These are phyloP conservation scores for Drosophila antonietae DNA, from an alignment of 2,888 invertebrate genomes.

Conservation along the genomic window DNA sequence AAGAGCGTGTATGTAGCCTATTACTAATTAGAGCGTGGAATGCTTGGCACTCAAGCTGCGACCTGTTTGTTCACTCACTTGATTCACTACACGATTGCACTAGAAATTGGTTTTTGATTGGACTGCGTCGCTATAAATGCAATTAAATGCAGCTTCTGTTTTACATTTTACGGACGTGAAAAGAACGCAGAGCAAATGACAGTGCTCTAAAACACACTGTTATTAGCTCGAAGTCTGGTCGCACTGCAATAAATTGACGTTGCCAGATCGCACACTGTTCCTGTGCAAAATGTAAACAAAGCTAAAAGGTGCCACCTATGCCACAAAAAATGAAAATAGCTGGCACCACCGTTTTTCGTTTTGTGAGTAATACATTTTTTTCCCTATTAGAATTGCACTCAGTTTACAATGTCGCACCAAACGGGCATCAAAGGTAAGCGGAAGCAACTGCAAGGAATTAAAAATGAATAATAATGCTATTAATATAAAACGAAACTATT, in stretches of 20 bases:
- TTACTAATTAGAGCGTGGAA: slow-evolving; percentile 36
- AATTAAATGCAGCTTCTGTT: slow-evolving; percentile 65
- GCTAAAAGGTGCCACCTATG: slow-evolving; percentile 9
- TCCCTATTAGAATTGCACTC: slow-evolving; percentile 12
- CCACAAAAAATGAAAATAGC: slow-evolving; percentile 8
- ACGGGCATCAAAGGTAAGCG: slow-evolving; percentile 94
- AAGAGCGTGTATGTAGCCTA: slow-evolving; percentile 19
- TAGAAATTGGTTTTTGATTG: slow-evolving; percentile 46
- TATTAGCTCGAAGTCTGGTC: slow-evolving; percentile 13
- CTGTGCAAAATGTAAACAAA: slow-evolving; percentile 54
- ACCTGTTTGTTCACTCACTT: slow-evolving; percentile 59
- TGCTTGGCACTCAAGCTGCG: slow-evolving; percentile 2
- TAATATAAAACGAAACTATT: neutral
- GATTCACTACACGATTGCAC: slow-evolving; percentile 59
- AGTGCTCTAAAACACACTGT: slow-evolving; percentile 41
- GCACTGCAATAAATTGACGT: slow-evolving; percentile 11
- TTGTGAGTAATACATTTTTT: slow-evolving; percentile 74
- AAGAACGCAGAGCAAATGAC: slow-evolving; percentile 48
- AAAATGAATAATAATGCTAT: neutral
- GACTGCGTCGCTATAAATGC: slow-evolving; percentile 57
- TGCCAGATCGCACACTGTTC: slow-evolving; percentile 32
- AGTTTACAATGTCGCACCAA: slow-evolving; percentile 91
- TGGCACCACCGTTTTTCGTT: slow-evolving; percentile 43
- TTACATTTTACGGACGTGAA: slow-evolving; percentile 73
- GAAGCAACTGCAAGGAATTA: neutral